Evolutionary conservation across 2,797 vertebrate genomes (phyloP).

Genomic region (Varecia variegata): DNA sequence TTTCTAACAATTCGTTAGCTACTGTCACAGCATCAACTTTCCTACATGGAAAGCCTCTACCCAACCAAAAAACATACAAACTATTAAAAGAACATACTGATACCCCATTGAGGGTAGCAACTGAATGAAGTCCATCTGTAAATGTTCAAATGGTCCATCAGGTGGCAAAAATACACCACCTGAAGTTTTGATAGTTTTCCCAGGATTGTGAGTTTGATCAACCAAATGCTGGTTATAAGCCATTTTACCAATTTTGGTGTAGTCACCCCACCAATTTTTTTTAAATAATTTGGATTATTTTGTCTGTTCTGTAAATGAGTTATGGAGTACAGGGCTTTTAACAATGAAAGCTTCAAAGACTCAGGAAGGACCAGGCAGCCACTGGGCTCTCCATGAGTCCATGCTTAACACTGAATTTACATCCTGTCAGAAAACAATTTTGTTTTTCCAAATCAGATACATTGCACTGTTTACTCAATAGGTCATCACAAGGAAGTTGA

Average conservation of each 20-base stretch:
- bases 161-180: not conserved
- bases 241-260: not conserved
- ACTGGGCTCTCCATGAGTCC: not conserved
- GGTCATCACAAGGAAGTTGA: not conserved
- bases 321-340: not conserved
- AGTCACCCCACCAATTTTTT: not conserved
- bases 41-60: not conserved
- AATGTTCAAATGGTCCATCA: not conserved
- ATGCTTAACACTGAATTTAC: not conserved
- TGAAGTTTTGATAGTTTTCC: not conserved
- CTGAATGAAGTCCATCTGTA: not conserved
- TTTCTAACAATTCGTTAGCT: not conserved
- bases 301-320: not conserved
- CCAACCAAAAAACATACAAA: not conserved
- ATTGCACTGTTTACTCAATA: not conserved
- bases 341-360: not conserved
- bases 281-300: not conserved
- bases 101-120: not conserved
- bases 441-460: not conserved
- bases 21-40: not conserved
- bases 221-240: not conserved
- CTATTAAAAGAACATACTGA: not conserved
- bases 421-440: not conserved
- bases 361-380: not conserved
- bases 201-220: not conserved